Percentiles rank a stretch among this genome's conserved stretches.
Evolutionary conservation across 2,113 vertebrate genomes (phyloP).

Genomic region (Eulemur macaco): DNA sequence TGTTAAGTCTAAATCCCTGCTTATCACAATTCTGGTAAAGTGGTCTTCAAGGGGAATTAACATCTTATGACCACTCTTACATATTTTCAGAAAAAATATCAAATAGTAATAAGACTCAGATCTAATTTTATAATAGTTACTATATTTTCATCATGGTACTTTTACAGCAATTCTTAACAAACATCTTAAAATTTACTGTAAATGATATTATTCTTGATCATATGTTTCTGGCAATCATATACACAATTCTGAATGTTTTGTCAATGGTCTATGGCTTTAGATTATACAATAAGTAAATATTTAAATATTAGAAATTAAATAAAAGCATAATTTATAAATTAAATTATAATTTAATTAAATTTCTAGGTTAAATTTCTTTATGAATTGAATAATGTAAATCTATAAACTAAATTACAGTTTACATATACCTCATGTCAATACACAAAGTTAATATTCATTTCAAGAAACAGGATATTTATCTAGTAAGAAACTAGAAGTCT

Average conservation of each 20-base stretch:
- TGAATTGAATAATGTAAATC: not conserved
- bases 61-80: not conserved
- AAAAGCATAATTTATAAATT: conserved; percentile 4
- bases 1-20: not conserved
- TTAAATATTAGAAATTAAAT: conserved; percentile 18
- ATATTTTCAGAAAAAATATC: not conserved
- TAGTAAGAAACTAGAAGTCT: not conserved
- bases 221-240: not conserved
- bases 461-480: not conserved
- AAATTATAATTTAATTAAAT: not conserved
- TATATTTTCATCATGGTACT: not conserved
- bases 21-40: not conserved
- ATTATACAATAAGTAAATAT: not conserved
- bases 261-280: not conserved
- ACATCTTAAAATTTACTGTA: not conserved
- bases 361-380: not conserved
- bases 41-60: not conserved
- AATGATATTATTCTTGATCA: not conserved
- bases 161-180: not conserved
- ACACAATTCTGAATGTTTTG: not conserved
- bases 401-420: conserved; percentile 27
- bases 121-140: not conserved
- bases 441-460: not conserved
- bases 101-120: not conserved
- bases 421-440: not conserved